Evolutionary conservation across 2,888 invertebrate genomes (phyloP).

Genomic region (Pristionchus fissidentatus): DNA sequence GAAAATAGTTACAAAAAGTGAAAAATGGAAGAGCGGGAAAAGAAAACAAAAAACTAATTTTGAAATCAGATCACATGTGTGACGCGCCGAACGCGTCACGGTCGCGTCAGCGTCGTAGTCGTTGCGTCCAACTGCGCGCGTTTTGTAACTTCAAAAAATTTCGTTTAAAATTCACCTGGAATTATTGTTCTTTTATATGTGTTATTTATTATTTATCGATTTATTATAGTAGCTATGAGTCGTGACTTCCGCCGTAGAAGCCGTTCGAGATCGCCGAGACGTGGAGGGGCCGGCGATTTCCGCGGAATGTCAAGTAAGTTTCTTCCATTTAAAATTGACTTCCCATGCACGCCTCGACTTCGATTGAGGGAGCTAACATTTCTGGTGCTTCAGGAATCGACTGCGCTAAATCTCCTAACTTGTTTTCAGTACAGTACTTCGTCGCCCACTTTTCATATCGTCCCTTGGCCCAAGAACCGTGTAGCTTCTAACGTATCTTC

Average conservation of each 20-base stretch:
- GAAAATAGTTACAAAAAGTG: neutral
- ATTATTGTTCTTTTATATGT: neutral
- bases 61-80: neutral
- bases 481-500: too few relatives aligned
- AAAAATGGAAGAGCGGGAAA: conserved; percentile 17
- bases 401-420: too few relatives aligned
- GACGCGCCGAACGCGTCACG: neutral
- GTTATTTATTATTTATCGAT: neutral
- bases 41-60: too few relatives aligned
- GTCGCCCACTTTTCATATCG: too few relatives aligned
- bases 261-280: conserved; percentile 60
- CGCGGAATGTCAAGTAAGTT: conserved; percentile 15
- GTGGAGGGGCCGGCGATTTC: conserved; percentile 50
- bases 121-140: neutral
- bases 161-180: neutral
- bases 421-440: neutral
- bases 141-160: neutral
- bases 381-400: neutral
- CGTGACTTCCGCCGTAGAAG: conserved; percentile 53
- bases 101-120: neutral
- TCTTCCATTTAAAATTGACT: too few relatives aligned
- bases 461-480: too few relatives aligned
- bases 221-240: conserved; percentile 1
- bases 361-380: neutral
- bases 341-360: too few relatives aligned